Conservation (phyloP, 2,888 invertebrate genomes). For the Lithosia quadra region DNA sequence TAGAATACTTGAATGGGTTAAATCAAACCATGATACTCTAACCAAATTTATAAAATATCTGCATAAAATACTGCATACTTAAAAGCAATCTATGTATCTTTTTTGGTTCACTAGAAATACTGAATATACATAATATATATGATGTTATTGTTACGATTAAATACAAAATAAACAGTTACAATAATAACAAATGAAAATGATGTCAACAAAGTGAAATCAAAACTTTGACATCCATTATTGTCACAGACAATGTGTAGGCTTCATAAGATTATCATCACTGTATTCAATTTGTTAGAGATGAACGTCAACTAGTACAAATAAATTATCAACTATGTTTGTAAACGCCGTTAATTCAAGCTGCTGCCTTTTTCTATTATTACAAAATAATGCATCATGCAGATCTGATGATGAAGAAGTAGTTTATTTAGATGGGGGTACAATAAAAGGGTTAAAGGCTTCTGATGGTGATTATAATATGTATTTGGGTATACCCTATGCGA, state of each 20-base stretch:
- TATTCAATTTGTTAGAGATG: neutral
- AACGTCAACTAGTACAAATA: neutral
- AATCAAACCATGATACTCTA: too few relatives aligned
- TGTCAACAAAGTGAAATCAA: neutral
- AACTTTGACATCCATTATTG: neutral
- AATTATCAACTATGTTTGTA: neutral
- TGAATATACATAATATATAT: too few relatives aligned
- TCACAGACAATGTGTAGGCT: neutral
- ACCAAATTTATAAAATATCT: too few relatives aligned
- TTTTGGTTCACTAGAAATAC: too few relatives aligned
- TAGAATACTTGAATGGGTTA: too few relatives aligned
- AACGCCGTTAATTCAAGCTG: neutral
- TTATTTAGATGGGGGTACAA: constrained; percentile 10
- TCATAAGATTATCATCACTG: neutral
- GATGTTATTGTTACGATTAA: too few relatives aligned
- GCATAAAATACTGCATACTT: too few relatives aligned
- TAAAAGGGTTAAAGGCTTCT: constrained; percentile 16
- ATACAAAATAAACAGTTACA: too few relatives aligned
- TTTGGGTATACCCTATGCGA: constrained; percentile 25
- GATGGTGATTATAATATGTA: constrained; percentile 24
- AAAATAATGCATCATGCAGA: neutral
- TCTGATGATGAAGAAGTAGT: neutral
- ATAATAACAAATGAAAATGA: neutral
- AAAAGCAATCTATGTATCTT: too few relatives aligned
- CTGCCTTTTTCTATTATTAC: neutral